These are phyloP conservation scores for Tachina fera DNA, from an alignment of 2,888 invertebrate species.

Conservation along the genomic window DNA sequence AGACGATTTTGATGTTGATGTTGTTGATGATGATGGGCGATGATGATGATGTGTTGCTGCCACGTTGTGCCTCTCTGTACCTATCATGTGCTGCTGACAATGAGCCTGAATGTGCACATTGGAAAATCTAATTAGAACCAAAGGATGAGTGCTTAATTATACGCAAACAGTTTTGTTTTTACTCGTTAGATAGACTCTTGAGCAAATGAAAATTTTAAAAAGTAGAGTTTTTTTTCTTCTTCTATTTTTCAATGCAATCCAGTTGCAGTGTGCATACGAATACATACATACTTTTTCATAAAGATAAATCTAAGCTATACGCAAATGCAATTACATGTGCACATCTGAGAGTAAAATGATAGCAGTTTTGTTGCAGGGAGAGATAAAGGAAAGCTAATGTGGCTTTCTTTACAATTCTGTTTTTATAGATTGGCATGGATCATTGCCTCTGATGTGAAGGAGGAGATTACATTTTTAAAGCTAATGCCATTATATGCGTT, in stretches of 20 bases:
- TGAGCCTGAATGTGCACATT: slow-evolving; percentile 80
- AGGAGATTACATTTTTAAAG: too few relatives aligned
- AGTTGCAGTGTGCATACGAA: slow-evolving; percentile 4
- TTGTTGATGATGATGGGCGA: slow-evolving; percentile 12
- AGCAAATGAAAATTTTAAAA: slow-evolving; percentile 46
- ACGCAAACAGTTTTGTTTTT: slow-evolving; percentile 82
- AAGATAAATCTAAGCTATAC: slow-evolving; percentile 56
- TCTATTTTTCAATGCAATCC: slow-evolving; percentile 35
- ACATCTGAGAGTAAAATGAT: slow-evolving; percentile 35
- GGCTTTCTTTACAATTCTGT: too few relatives aligned
- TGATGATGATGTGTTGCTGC: slow-evolving; percentile 35
- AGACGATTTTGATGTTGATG: slow-evolving; percentile 9
- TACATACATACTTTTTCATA: slow-evolving; percentile 41
- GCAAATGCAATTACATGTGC: slow-evolving; percentile 51
- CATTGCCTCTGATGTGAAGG: too few relatives aligned
- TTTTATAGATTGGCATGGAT: too few relatives aligned
- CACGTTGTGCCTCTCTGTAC: background rate
- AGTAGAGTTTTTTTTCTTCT: background rate
- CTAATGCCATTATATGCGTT: too few relatives aligned
- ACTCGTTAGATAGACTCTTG: slow-evolving; percentile 56
- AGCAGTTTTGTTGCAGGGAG: background rate
- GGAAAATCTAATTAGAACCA: slow-evolving; percentile 83
- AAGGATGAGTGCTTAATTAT: slow-evolving; percentile 83
- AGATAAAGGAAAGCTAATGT: too few relatives aligned
- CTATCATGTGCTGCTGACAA: slow-evolving; percentile 34